Evolutionary conservation across 2,113 vertebrate genomes (phyloP).

Genomic region (Zosterops hypoxanthus): DNA sequence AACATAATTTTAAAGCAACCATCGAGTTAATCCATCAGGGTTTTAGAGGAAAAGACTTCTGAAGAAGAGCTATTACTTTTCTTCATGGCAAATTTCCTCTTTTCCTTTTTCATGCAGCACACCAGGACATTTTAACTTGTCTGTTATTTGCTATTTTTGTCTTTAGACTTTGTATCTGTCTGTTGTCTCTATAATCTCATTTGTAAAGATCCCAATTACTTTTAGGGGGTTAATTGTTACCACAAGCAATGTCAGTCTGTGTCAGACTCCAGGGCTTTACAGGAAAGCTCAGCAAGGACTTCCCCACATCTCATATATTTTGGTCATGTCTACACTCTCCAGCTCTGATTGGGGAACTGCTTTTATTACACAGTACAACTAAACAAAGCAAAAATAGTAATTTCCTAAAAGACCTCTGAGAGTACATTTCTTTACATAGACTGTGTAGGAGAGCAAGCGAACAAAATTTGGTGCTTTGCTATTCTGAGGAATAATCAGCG

Average conservation of each 20-base stretch:
- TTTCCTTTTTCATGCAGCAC: neutral
- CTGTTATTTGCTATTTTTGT: neutral
- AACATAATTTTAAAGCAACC: neutral
- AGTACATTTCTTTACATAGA: neutral
- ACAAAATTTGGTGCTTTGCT: neutral
- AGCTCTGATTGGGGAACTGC: neutral
- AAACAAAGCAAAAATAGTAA: slow-evolving; percentile 16
- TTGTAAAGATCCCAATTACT: neutral
- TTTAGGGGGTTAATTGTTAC: neutral
- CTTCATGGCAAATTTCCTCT: neutral
- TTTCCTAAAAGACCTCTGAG: neutral
- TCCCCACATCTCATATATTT: neutral
- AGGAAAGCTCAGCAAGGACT: neutral
- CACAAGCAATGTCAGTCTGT: neutral
- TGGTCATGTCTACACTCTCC: neutral
- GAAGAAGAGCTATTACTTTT: neutral
- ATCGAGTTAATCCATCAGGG: neutral
- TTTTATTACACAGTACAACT: neutral
- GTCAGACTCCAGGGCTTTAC: neutral
- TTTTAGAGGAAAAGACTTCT: neutral
- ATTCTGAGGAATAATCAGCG: neutral
- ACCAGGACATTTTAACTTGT: neutral
- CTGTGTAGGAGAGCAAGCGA: slow-evolving; percentile 5
- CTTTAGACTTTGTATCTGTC: neutral
- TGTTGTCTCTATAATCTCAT: neutral